phyloP scores from a whole-genome alignment of 2,113 vertebrate genomes.

The Etheostoma cragini region DNA sequence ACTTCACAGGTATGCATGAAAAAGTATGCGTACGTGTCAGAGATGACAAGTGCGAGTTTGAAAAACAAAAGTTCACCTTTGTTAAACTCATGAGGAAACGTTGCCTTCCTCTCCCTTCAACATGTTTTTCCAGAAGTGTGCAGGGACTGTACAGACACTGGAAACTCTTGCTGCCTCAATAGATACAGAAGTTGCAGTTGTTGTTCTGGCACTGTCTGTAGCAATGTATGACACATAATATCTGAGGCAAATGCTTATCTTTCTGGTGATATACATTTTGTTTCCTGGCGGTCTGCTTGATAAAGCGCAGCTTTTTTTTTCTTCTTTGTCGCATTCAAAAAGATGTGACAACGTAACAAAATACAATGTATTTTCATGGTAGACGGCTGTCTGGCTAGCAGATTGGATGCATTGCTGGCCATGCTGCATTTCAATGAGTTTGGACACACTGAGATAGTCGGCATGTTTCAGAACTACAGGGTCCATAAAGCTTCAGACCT shows the following conservation, averaged over 20 bases:
- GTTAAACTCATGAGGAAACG: conserved; percentile 44
- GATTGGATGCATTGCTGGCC: conserved; percentile 17
- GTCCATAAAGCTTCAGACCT: conserved; percentile 32
- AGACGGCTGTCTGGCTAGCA: conserved; percentile 17
- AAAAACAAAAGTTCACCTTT: conserved; percentile 39
- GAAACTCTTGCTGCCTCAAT: conserved; percentile 44
- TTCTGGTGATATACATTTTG: conserved; percentile 63
- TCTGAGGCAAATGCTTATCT: conserved; percentile 57
- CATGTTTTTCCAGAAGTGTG: conserved; percentile 35
- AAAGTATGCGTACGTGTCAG: conserved; percentile 51
- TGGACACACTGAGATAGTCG: conserved; percentile 40
- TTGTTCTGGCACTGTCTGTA: conserved; percentile 26
- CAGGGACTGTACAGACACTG: conserved; percentile 53
- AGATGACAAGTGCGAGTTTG: conserved; percentile 24
- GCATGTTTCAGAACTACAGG: conserved; percentile 24
- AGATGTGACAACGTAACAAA: neutral
- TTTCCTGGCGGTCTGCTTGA: conserved; percentile 56
- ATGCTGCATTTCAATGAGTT: conserved; percentile 38
- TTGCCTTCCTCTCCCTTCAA: conserved; percentile 61
- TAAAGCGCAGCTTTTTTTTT: conserved; percentile 46
- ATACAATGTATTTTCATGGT: neutral
- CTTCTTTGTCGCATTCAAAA: conserved; percentile 57
- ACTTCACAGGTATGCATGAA: conserved; percentile 46
- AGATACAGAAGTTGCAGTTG: conserved; percentile 33
- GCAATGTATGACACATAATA: conserved; percentile 30